Base-by-base conservation (phyloP, 1,140 invertebrate species). In the Zaprionus ghesquierei region DNA sequence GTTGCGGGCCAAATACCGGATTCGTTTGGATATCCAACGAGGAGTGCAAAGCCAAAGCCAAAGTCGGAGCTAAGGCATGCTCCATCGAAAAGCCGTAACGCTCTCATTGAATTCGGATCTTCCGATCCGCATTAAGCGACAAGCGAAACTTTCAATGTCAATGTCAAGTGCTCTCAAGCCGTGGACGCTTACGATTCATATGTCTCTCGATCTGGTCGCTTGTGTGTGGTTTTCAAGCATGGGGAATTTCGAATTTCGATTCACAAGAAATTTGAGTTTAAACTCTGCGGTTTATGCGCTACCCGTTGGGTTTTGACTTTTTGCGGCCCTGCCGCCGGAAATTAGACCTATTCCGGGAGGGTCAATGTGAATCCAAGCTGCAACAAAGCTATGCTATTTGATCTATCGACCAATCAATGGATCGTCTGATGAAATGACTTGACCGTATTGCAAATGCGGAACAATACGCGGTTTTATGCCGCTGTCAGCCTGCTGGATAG, bases 131-230 rank as follows among this genome's bases (percentile, higher is more conserved):
- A 44, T 49, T 27, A 56, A 60, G 29, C 53, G 62, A 62, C 61
- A 61, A 74, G 77, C 77, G 50, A 79, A 76, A 81, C 84, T 89
- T 89, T 84, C 84, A 89, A 89, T 89, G 84, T 89, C 84, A 89
- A 89, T 89, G 84, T 84, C 85, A 89, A 89, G 41, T 69, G 13
- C n/a, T 29, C n/a, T 46, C 51, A 15, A 15, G n/a, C 15, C n/a
- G 5, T 15, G 35, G 6, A 31, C 64, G 18, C 61, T 56, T 61
- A 53, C 66, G 31, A 75, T 53, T 62, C 54, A 41, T 59, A 27
- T 46, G 35, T 15, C n/a, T 35, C 23, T 68, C 38, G 25, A 56
- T 29, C 18, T 60, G 62, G 13, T 31, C 8, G 27, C 27, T 29
- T 58, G 18, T 62, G 53, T 77, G 69, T 41, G 73, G 58, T 63